These are phyloP conservation scores for Buphagus erythrorhynchus DNA, from an alignment of 2,797 vertebrate genomes.

Conservation along the genomic window DNA sequence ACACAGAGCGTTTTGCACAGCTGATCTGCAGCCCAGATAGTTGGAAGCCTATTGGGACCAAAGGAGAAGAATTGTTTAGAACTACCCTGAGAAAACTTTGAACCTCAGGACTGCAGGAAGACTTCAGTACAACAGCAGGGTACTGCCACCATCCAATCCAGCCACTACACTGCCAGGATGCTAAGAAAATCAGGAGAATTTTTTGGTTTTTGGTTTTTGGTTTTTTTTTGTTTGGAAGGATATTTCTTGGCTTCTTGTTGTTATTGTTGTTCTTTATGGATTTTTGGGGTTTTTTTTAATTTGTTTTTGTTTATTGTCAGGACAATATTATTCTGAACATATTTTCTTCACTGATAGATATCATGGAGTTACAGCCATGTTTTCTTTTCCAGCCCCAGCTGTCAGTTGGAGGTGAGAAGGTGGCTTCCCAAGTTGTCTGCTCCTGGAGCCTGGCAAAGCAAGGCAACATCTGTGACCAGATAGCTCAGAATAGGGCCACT, in stretches of 20 bases:
- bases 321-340: neutral
- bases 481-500: neutral
- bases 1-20: neutral
- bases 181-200: neutral
- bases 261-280: no score
- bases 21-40: neutral
- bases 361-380: neutral
- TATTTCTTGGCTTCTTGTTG: neutral
- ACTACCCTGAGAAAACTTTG: neutral
- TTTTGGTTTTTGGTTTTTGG: rapidly evolving
- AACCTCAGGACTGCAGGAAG: neutral
- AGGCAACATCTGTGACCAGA: neutral
- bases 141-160: neutral
- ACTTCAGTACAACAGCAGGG: neutral
- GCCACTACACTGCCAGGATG: neutral
- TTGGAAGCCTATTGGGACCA: neutral
- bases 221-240: neutral
- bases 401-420: neutral
- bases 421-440: neutral
- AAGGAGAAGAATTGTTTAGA: neutral
- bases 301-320: neutral
- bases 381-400: neutral
- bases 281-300: neutral
- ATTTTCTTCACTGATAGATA: neutral
- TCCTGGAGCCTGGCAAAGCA: neutral